A percentile compares a stretch with the other conserved stretches of the same genome.
Conservation (phyloP, 2,797 vertebrate species). For the Cyclopterus lumpus region DNA sequence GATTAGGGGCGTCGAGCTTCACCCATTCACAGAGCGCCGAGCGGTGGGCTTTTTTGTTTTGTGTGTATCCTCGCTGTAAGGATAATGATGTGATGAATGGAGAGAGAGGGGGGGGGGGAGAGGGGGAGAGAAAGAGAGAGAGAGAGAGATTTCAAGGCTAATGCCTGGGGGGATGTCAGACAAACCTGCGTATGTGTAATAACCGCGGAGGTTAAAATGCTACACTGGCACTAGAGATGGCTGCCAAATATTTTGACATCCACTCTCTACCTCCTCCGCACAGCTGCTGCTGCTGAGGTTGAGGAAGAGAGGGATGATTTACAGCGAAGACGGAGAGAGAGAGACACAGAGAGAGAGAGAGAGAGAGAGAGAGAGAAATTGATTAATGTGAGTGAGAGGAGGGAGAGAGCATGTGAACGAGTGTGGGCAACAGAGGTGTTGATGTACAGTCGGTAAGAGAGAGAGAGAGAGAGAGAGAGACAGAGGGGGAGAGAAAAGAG, state of each 20-base stretch:
- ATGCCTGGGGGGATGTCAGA: constrained; percentile 80
- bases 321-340: constrained; percentile 53
- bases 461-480: neutral
- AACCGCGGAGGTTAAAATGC: constrained; percentile 83
- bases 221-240: constrained; percentile 78
- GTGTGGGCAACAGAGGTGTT: constrained; percentile 71
- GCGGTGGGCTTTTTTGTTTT: constrained; percentile 67
- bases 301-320: constrained; percentile 75
- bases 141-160: constrained; percentile 79
- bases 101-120: constrained; percentile 57
- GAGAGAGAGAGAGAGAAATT: constrained; percentile 63
- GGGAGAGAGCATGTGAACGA: constrained; percentile 70
- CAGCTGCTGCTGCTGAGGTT: constrained; percentile 78
- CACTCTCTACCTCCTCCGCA: constrained; percentile 78
- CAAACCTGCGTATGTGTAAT: constrained; percentile 82
- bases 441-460: constrained; percentile 67
- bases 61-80: constrained; percentile 76
- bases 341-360: constrained; percentile 65
- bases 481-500: constrained; percentile 34
- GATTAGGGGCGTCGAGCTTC: constrained; percentile 63
- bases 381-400: constrained; percentile 72
- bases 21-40: constrained; percentile 65
- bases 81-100: constrained; percentile 80
- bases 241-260: constrained; percentile 84
- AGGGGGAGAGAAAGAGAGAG: constrained; percentile 48